Percentiles rank a stretch among this genome's conserved stretches.
phyloP scores from a whole-genome alignment of 2,888 invertebrate species.

The Tromatobia lineatoria region DNA sequence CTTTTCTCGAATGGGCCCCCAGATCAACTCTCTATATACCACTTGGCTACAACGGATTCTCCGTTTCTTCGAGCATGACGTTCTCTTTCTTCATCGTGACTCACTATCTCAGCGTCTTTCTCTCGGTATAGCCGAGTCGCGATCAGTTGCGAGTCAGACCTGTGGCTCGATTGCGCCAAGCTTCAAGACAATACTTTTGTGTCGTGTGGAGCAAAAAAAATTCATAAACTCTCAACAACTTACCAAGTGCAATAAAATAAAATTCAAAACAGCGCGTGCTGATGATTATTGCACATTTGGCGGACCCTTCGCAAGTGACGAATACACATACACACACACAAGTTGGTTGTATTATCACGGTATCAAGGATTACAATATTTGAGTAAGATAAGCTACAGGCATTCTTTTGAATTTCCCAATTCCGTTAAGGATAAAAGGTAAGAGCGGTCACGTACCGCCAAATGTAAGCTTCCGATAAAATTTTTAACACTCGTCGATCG shows the following conservation, averaged over 20 bases:
- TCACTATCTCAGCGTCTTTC: conserved; percentile 40
- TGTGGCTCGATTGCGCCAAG: conserved; percentile 6
- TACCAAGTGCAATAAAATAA: background rate
- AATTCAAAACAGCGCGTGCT: background rate
- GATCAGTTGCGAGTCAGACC: conserved; percentile 44
- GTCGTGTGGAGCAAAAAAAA: conserved; percentile 16
- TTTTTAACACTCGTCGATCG: too few relatives aligned
- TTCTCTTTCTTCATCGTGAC: conserved; percentile 66
- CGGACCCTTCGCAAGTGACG: background rate
- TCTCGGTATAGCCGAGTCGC: conserved; percentile 27
- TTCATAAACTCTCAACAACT: background rate
- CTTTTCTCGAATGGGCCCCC: conserved; percentile 15
- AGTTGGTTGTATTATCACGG: background rate
- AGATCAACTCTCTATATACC: conserved; percentile 23
- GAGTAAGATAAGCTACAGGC: conserved; percentile 41
- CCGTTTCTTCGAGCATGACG: conserved; percentile 58
- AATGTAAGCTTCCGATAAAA: too few relatives aligned
- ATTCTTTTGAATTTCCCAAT: background rate
- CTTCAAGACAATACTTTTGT: conserved; percentile 27
- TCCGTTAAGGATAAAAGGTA: too few relatives aligned
- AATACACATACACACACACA: too few relatives aligned
- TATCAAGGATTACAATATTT: conserved; percentile 40
- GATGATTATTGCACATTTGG: too few relatives aligned
- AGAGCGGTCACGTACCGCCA: too few relatives aligned
- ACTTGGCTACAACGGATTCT: conserved; percentile 51